Conservation (phyloP, 2,888 invertebrate species). For the Orthosia gracilis region DNA sequence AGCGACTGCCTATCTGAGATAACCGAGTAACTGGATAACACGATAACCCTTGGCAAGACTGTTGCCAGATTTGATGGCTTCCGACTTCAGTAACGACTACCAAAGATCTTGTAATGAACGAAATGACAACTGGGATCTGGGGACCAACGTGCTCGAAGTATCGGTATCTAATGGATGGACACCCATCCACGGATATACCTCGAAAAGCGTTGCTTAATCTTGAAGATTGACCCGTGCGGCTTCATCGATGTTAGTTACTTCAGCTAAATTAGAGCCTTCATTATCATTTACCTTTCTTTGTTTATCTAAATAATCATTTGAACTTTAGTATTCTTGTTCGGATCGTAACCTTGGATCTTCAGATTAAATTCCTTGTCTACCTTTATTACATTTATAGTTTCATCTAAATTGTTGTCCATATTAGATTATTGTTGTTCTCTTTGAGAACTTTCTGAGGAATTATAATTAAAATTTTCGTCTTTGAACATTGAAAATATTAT, state of each 20-base stretch:
- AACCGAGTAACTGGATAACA: too few relatives aligned
- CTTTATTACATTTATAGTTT: slow-evolving; percentile 19
- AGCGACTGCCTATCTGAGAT: too few relatives aligned
- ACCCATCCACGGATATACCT: too few relatives aligned
- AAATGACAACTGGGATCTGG: too few relatives aligned
- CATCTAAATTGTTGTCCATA: slow-evolving; percentile 16
- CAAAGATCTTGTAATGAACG: too few relatives aligned
- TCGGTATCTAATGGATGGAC: too few relatives aligned
- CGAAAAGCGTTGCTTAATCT: too few relatives aligned
- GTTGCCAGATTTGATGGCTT: too few relatives aligned
- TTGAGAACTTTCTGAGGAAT: neutral
- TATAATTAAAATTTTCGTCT: neutral
- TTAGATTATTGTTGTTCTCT: slow-evolving; percentile 9
- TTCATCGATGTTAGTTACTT: neutral
- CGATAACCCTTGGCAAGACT: too few relatives aligned
- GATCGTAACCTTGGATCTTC: slow-evolving; percentile 5
- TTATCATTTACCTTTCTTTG: neutral
- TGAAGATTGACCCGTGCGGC: too few relatives aligned
- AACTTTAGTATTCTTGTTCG: slow-evolving; percentile 11
- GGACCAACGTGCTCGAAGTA: too few relatives aligned
- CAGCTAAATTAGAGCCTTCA: neutral
- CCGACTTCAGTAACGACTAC: too few relatives aligned
- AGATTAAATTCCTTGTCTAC: slow-evolving; percentile 28
- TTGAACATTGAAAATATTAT: neutral
- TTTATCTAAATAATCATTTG: slow-evolving; percentile 10